These are phyloP conservation scores for Potamarius usumacintae DNA, from an alignment of 2,113 vertebrate genomes.

Conservation along the genomic window DNA sequence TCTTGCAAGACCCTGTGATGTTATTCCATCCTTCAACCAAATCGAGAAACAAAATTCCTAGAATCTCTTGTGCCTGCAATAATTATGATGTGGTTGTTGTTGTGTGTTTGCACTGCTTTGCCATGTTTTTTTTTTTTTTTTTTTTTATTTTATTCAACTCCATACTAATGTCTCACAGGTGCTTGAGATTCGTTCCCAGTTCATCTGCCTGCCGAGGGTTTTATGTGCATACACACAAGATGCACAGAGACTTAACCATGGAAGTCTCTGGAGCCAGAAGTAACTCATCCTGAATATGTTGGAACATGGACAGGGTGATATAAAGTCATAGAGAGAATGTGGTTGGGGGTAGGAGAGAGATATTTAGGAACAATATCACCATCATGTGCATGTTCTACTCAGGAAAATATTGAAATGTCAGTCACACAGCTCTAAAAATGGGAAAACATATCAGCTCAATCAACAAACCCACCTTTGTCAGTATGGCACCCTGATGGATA, in stretches of 20 bases:
- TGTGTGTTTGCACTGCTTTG: constrained; percentile 48
- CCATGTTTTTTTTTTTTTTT: constrained; percentile 7
- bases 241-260: neutral
- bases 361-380: constrained; percentile 33
- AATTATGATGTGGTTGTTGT: constrained; percentile 33
- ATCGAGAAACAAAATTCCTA: constrained; percentile 17
- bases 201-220: constrained; percentile 8
- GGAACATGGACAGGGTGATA: constrained; percentile 1
- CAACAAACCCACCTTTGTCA: constrained; percentile 28
- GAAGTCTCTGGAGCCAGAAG: neutral
- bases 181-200: constrained; percentile 44
- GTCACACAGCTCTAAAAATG: constrained; percentile 27
- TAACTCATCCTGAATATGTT: constrained; percentile 14
- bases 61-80: constrained; percentile 39
- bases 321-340: neutral
- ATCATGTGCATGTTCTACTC: constrained; percentile 24
- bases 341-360: neutral
- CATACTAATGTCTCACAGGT: constrained; percentile 39
- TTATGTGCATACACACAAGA: constrained; percentile 24
- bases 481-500: constrained; percentile 28
- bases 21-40: neutral
- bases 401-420: constrained; percentile 49
- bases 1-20: neutral
- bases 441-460: constrained; percentile 28
- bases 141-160: constrained; percentile 8